A percentile compares a stretch with the other conserved stretches of the same genome.
Evolutionary conservation across 2,113 vertebrate genomes (phyloP).

Genomic region (Apus apus): DNA sequence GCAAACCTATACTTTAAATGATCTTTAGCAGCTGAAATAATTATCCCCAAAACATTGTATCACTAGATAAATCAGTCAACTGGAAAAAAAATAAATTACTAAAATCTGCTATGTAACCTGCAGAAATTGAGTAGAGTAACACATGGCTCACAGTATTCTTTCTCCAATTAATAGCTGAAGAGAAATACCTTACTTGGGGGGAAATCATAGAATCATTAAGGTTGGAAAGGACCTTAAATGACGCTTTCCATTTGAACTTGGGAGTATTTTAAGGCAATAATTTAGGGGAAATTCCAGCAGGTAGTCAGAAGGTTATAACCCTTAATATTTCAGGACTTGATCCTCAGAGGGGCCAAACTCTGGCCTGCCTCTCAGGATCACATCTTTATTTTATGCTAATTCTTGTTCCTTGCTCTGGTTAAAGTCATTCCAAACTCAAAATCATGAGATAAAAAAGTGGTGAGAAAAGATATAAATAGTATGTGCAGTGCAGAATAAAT

Average conservation of each 20-base stretch:
- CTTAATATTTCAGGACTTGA: constrained; percentile 27
- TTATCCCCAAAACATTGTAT: background rate
- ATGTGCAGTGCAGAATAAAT: constrained; percentile 47
- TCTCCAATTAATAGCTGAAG: constrained; percentile 41
- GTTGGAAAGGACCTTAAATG: background rate
- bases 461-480: constrained; percentile 35
- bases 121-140: constrained; percentile 30
- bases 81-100: background rate
- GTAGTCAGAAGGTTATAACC: constrained; percentile 7
- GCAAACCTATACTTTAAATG: background rate
- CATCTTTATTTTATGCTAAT: constrained; percentile 23
- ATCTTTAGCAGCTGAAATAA: constrained; percentile 32
- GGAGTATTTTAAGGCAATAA: constrained; percentile 7
- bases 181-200: constrained; percentile 15
- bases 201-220: background rate
- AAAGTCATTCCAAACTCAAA: constrained; percentile 25
- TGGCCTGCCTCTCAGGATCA: background rate
- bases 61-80: background rate
- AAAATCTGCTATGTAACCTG: background rate
- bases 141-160: constrained; percentile 4
- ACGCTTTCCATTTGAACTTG: constrained; percentile 26
- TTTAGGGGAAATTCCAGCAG: constrained; percentile 6
- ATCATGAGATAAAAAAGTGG: constrained; percentile 24
- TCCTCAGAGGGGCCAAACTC: background rate
- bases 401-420: background rate